These are phyloP conservation scores for Poeciliopsis paucimaculata DNA, from an alignment of 2,797 vertebrate genomes.

Conservation along the genomic window DNA sequence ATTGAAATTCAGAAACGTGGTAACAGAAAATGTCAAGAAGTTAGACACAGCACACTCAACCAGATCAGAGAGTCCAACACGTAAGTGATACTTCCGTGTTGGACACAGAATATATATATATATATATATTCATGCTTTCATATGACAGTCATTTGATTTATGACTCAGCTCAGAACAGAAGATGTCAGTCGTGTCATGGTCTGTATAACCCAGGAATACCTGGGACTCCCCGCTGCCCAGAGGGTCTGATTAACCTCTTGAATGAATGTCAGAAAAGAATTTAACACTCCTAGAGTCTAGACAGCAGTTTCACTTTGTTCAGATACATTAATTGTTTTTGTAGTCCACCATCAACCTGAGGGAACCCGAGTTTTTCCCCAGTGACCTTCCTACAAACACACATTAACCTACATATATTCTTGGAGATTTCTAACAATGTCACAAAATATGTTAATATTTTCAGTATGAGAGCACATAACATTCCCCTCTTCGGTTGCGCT, in stretches of 20 bases:
- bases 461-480: background rate
- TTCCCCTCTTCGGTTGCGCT: background rate
- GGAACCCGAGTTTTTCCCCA: background rate
- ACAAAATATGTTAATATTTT: background rate
- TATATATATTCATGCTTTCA: constrained; percentile 28
- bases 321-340: background rate
- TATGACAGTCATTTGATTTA: constrained; percentile 29
- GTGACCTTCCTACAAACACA: background rate
- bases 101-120: no score
- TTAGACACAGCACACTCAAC: background rate
- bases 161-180: constrained; percentile 36
- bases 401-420: background rate
- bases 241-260: constrained; percentile 1
- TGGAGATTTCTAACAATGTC: background rate
- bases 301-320: constrained; percentile 51
- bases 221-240: constrained; percentile 55
- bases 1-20: background rate
- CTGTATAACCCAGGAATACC: constrained; percentile 42
- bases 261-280: background rate
- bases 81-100: no score
- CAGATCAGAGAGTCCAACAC: no score
- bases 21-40: background rate
- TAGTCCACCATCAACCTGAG: constrained; percentile 1
- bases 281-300: constrained; percentile 47
- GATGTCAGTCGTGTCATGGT: constrained; percentile 20